A percentile compares a stretch with the other conserved stretches of the same genome.
Conservation (phyloP, 2,797 vertebrate genomes). For the Sebastes iracundus region DNA sequence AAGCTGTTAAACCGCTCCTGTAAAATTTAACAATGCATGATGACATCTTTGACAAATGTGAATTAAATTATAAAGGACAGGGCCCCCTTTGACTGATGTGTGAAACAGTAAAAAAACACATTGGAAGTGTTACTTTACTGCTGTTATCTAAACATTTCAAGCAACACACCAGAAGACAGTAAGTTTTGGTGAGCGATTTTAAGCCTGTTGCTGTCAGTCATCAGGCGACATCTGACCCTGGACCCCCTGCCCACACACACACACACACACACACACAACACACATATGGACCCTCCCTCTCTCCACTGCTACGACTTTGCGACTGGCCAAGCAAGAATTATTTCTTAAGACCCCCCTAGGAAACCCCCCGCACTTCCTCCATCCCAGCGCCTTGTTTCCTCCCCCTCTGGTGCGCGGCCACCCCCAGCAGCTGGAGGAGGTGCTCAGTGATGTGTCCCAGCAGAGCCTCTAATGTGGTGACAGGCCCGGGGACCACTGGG, state of each 20-base stretch:
- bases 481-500: slow-evolving; percentile 62
- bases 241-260: slow-evolving; percentile 39
- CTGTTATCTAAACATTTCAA: slow-evolving; percentile 36
- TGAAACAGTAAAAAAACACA: slow-evolving; percentile 47
- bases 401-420: slow-evolving; percentile 35
- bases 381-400: slow-evolving; percentile 13
- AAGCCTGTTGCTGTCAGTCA: slow-evolving; percentile 78
- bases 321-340: slow-evolving; percentile 57
- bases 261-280: slow-evolving; percentile 17
- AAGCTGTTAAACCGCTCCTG: slow-evolving; percentile 57
- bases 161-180: slow-evolving; percentile 44
- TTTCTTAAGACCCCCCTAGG: slow-evolving; percentile 39
- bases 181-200: slow-evolving; percentile 43
- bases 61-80: slow-evolving; percentile 48
- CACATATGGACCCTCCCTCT: slow-evolving; percentile 33
- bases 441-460: slow-evolving; percentile 72
- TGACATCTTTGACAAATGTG: slow-evolving; percentile 70
- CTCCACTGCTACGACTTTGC: slow-evolving; percentile 37
- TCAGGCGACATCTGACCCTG: slow-evolving; percentile 63
- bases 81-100: slow-evolving; percentile 14
- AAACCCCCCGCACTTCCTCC: slow-evolving; percentile 57
- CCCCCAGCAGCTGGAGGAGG: slow-evolving; percentile 73
- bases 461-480: slow-evolving; percentile 77
- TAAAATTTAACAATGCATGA: slow-evolving; percentile 64
- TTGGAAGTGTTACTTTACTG: slow-evolving; percentile 46